phyloP scores from a whole-genome alignment of 2,888 invertebrate genomes.

The Plutella xylostella region DNA sequence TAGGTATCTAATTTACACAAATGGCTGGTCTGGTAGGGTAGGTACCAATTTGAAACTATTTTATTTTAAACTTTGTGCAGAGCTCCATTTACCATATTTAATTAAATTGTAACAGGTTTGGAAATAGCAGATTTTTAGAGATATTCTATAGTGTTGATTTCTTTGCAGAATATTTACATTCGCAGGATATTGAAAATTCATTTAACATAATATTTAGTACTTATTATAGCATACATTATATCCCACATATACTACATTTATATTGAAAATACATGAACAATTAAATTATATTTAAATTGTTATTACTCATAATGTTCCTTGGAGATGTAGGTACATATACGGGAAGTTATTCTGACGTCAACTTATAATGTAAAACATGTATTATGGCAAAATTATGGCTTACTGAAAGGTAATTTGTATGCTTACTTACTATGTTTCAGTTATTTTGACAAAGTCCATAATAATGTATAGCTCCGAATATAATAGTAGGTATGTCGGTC shows the following conservation, averaged over 20 bases:
- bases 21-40: background rate
- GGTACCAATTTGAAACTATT: background rate
- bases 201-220: conserved; percentile 15
- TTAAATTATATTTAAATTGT: conserved; percentile 24
- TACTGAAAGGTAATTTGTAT: no score
- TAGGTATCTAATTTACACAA: background rate
- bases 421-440: no score
- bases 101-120: no score
- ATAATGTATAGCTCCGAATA: no score
- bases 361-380: background rate
- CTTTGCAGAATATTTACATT: no score
- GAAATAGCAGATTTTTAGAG: no score
- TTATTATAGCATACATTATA: conserved; percentile 23
- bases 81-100: background rate
- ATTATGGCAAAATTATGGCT: conserved; percentile 4
- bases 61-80: background rate
- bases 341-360: background rate
- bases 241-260: conserved; percentile 20
- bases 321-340: no score
- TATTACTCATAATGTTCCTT: no score
- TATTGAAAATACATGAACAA: conserved; percentile 17
- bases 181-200: conserved; percentile 12
- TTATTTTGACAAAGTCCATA: no score
- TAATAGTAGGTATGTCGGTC: no score
- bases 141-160: no score